Base-by-base conservation (phyloP, 2,797 vertebrate genomes). In the Moxostoma hubbsi region DNA sequence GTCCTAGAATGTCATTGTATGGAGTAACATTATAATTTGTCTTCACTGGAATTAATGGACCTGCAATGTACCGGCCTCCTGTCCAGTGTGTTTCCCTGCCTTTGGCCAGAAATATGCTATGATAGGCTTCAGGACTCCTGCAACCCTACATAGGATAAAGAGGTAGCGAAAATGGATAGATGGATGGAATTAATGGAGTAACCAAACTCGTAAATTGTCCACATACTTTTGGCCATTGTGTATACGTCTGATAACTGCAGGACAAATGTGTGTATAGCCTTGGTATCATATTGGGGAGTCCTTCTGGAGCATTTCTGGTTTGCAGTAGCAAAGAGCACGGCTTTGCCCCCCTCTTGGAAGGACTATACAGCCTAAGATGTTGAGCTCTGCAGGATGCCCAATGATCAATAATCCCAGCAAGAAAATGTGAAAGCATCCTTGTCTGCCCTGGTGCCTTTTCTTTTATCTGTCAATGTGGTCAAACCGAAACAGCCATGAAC, bases 301-400 rank as follows among this genome's bases (percentile, higher is more conserved):
- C 69, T 59, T 64, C 64, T 77, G 62, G 73, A 79, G 57, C 73
- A 69, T 81, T 84, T 79, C 62, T 58, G 66, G 77, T 76, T 51
- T 73, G 57, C 47, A 74, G 87, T 80, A 67, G 83, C 85, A 89
- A 81, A 81, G 83, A 84, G 84, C 83, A 49, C 0, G 62, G 81
- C 73, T 75, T 12, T 55, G 61, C 85, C 79, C 15, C 62, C 12
- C 54, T 71, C 64, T 67, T 57, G 53, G 9, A 55, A 49, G 15
- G 12, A 10, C 63, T 15, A 15, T 11, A 75, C 47, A 68, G 64
- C 18, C 53, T 46, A 18, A 73, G 57, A 68, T 51, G 53, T 70
- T 57, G 51, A 47, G 54, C 75, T 64, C 57, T 24, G 69, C 63
- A 61, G 71, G 72, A 59, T 72, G 72, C 57, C 51, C 58, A 68